Evolutionary conservation across 2,888 invertebrate species (phyloP).

Genomic region (Eristalinus aeneus): DNA sequence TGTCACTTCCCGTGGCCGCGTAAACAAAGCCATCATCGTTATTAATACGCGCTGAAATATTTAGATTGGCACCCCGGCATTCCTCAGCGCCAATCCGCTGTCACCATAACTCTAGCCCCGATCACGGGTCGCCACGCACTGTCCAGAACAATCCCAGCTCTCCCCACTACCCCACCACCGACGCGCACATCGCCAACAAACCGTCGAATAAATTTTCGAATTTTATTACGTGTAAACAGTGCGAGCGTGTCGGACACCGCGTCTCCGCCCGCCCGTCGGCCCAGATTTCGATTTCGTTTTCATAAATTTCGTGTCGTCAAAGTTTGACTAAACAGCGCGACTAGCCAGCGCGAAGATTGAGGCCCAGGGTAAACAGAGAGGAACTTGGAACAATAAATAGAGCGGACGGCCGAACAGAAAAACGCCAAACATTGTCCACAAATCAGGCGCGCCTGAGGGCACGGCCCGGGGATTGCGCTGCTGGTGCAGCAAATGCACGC

Average conservation of each 20-base stretch:
- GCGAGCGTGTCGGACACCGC: constrained; percentile 68
- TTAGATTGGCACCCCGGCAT: constrained; percentile 3
- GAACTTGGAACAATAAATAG: constrained; percentile 43
- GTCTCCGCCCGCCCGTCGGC: not conserved
- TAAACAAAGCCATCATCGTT: constrained; percentile 10
- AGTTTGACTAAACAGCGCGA: constrained; percentile 41
- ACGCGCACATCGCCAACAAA: not conserved
- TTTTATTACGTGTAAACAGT: constrained; percentile 76
- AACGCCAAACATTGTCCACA: constrained; percentile 49
- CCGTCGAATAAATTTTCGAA: constrained; percentile 76
- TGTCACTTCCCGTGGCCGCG: constrained; percentile 9
- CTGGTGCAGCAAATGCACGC: constrained; percentile 6
- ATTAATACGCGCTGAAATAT: constrained; percentile 14
- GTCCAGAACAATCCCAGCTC: not conserved
- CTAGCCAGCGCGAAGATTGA: constrained; percentile 14
- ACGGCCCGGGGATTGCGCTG: constrained; percentile 6
- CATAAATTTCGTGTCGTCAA: constrained; percentile 52
- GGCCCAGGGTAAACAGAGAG: constrained; percentile 26
- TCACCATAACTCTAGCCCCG: constrained; percentile 30
- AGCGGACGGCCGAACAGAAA: constrained; percentile 41
- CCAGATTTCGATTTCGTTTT: constrained; percentile 35
- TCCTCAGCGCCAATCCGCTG: constrained; percentile 36
- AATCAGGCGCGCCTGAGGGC: constrained; percentile 42
- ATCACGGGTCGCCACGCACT: constrained; percentile 25
- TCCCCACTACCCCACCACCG: not conserved